phyloP scores from a whole-genome alignment of 2,113 vertebrate genomes.

The Chionomys nivalis region DNA sequence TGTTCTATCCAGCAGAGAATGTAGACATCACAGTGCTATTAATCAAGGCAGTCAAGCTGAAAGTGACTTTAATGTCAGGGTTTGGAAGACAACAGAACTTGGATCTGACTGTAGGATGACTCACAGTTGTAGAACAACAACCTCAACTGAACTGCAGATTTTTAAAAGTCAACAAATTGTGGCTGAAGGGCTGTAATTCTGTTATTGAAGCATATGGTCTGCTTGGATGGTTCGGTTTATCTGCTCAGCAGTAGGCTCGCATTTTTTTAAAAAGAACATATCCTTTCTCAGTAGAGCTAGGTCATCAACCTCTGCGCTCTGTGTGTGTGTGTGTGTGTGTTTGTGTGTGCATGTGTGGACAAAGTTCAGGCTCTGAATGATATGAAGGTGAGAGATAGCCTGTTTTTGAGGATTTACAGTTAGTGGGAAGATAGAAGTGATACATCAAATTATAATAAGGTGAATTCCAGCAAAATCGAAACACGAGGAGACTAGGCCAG shows the following conservation, averaged over 20 bases:
- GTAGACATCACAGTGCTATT: constrained; percentile 72
- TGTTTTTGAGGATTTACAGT: not conserved
- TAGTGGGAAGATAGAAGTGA: not conserved
- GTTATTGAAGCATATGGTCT: constrained; percentile 45
- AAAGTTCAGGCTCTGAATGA: not conserved
- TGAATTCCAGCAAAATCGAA: not conserved
- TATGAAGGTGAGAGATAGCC: not conserved
- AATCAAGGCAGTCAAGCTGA: constrained; percentile 76
- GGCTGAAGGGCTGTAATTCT: constrained; percentile 46
- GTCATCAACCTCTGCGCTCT: not conserved
- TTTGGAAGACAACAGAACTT: constrained; percentile 65
- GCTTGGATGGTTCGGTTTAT: constrained; percentile 45
- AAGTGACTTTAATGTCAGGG: constrained; percentile 73
- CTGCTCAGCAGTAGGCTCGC: not conserved
- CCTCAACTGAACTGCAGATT: constrained; percentile 54
- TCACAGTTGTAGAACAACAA: constrained; percentile 54
- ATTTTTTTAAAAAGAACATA: not conserved
- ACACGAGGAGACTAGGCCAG: accelerated
- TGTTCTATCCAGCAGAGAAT: constrained; percentile 77
- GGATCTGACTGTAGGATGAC: constrained; percentile 68
- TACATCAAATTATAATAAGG: not conserved
- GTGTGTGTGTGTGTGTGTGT: not conserved
- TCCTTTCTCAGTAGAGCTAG: not conserved
- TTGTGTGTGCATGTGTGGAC: not conserved
- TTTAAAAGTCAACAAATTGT: constrained; percentile 64